These are phyloP conservation scores for Drosophila saltans DNA, from an alignment of 1,140 invertebrate species.

Conservation along the genomic window DNA sequence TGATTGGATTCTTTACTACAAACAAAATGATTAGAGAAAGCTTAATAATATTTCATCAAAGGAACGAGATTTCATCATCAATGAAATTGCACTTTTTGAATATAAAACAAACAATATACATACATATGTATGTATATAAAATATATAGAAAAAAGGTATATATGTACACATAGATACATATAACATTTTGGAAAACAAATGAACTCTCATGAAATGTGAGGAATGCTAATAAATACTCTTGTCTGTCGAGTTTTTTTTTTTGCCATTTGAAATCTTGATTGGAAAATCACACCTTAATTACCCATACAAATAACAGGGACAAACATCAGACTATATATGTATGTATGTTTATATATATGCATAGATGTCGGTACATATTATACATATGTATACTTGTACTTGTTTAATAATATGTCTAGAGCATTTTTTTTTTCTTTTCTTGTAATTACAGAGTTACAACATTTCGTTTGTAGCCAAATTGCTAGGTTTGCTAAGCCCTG, in stretches of 20 bases:
- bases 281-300: conserved; percentile 21
- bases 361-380: not conserved
- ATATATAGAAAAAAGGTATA: not conserved
- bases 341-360: not conserved
- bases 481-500: not conserved
- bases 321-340: not conserved
- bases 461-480: conserved; percentile 7
- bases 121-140: too few species aligned
- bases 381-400: not conserved
- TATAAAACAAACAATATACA: not conserved
- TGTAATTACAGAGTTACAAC: conserved; percentile 3
- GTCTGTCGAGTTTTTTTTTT: not conserved
- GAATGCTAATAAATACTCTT: conserved; percentile 21
- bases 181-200: conserved; percentile 6
- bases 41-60: conserved; percentile 74
- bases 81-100: conserved; percentile 5
- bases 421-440: not conserved
- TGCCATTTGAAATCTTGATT: conserved; percentile 8
- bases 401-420: conserved; percentile 2
- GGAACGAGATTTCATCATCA: conserved; percentile 15
- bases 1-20: conserved; percentile 46
- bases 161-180: not conserved
- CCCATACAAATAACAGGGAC: not conserved
- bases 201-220: not conserved
- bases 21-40: conserved; percentile 79